Evolutionary conservation across 2,113 vertebrate species (phyloP).

Genomic region (Myotis davidii): DNA sequence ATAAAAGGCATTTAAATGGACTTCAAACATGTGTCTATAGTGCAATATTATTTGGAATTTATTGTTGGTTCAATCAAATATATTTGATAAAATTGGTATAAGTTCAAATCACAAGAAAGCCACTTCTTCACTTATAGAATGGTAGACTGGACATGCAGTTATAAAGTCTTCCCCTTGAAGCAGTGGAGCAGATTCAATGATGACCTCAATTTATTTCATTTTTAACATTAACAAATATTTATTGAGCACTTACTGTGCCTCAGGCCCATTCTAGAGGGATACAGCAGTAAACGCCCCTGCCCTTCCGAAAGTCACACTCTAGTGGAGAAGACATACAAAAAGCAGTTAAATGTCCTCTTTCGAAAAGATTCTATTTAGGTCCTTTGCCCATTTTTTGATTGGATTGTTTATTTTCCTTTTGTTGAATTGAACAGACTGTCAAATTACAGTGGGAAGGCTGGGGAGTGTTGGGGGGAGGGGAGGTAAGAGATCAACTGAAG

Average conservation of each 20-base stretch:
- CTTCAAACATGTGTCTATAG: neutral
- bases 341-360: no score
- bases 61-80: neutral
- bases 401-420: no score
- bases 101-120: neutral
- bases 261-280: neutral
- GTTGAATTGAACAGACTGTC: no score
- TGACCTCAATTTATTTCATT: constrained; percentile 20
- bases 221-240: neutral
- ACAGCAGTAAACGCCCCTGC: neutral
- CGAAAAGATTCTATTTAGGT: no score
- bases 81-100: neutral
- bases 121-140: neutral
- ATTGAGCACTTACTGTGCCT: neutral
- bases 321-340: neutral
- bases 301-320: neutral
- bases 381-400: no score
- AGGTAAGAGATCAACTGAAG: no score
- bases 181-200: neutral
- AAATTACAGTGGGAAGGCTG: no score
- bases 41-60: constrained; percentile 9
- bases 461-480: no score
- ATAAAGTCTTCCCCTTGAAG: neutral
- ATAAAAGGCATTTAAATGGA: neutral
- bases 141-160: neutral